Evolutionary conservation across 2,888 invertebrate species (phyloP).

Genomic region (Drosophila engyochracea): DNA sequence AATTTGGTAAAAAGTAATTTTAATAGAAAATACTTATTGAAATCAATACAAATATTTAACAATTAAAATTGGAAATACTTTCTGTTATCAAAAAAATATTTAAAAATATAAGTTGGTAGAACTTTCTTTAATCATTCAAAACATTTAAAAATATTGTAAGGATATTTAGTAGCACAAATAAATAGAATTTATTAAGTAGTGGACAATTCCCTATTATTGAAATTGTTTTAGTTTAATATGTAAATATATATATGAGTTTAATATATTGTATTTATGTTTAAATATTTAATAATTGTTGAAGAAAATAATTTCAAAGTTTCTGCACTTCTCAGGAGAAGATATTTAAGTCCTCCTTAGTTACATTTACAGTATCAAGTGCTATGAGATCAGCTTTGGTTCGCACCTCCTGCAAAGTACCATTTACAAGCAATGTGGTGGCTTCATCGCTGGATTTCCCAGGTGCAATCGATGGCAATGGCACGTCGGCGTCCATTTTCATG

Average conservation of each 20-base stretch:
- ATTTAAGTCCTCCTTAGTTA: constrained; percentile 4
- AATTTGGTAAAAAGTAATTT: neutral
- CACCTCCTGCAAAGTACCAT: constrained; percentile 2
- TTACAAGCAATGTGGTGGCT: neutral
- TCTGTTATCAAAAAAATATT: rapidly evolving
- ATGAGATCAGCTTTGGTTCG: constrained; percentile 30
- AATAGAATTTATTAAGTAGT: neutral
- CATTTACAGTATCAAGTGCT: constrained; percentile 25
- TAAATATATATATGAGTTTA: neutral
- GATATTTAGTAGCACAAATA: neutral
- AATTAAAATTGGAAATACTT: neutral
- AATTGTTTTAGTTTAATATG: neutral
- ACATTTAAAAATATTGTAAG: too few relatives aligned
- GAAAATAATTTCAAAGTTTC: neutral
- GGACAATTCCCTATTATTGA: neutral
- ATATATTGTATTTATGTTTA: neutral
- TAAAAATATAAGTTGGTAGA: neutral
- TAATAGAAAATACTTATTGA: neutral
- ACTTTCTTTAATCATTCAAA: too few relatives aligned
- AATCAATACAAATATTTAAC: neutral
- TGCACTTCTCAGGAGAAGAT: neutral
- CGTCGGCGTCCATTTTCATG: constrained; percentile 5
- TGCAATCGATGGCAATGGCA: neutral
- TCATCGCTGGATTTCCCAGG: neutral
- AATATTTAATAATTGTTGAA: neutral